These are phyloP conservation scores for Gephyroberyx darwinii DNA, from an alignment of 2,797 vertebrate species.

Conservation along the genomic window DNA sequence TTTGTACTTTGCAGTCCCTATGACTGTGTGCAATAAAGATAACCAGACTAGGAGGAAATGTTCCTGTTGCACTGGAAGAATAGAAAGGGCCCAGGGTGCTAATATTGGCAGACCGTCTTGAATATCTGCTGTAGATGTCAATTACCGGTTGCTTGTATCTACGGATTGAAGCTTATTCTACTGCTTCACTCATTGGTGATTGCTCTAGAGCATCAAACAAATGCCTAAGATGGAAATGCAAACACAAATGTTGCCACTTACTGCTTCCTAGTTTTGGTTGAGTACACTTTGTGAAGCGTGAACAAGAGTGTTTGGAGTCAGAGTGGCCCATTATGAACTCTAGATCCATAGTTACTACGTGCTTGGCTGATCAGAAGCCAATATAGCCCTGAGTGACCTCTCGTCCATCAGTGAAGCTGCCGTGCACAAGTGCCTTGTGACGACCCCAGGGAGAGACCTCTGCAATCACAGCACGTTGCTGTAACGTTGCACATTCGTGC, in stretches of 20 bases:
- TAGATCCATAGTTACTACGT: not conserved
- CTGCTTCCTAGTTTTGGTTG: not conserved
- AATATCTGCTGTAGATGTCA: conserved; percentile 8
- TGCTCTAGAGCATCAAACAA: too few relatives aligned
- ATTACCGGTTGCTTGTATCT: not conserved
- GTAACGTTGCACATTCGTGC: not conserved
- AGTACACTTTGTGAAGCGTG: not conserved
- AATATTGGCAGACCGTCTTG: not conserved
- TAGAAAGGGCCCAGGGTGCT: conserved; percentile 5
- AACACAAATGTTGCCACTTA: conserved; percentile 4
- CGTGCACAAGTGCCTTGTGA: too few relatives aligned
- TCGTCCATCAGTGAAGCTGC: not conserved
- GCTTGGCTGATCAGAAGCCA: not conserved
- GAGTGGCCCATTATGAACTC: not conserved
- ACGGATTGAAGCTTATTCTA: not conserved
- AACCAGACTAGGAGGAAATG: conserved; percentile 36
- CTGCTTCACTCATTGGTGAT: not conserved
- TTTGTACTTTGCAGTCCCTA: conserved; percentile 38
- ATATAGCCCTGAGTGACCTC: not conserved
- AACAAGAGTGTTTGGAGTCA: not conserved
- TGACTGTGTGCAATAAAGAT: conserved; percentile 45
- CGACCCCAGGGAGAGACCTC: too few relatives aligned
- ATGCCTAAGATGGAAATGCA: not conserved
- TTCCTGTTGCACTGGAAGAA: conserved; percentile 26
- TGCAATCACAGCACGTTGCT: not conserved